phyloP scores from a whole-genome alignment of 2,113 vertebrate genomes.

The Hydropotes inermis region DNA sequence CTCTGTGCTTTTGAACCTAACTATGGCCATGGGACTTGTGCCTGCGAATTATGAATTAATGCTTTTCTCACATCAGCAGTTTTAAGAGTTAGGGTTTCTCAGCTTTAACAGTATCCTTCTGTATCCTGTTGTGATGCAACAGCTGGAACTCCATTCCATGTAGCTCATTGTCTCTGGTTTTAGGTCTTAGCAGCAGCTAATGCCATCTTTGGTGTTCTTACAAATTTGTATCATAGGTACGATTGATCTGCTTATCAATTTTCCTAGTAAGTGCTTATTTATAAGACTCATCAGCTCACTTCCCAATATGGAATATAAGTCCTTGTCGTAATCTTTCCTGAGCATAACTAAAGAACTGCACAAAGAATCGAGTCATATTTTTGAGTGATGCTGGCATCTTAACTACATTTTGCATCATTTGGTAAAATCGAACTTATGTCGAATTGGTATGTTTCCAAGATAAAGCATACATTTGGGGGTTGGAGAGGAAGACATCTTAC shows the following conservation, averaged over 20 bases:
- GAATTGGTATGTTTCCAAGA: background rate
- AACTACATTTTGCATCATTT: background rate
- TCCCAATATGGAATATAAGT: background rate
- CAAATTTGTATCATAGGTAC: background rate
- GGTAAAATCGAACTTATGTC: background rate
- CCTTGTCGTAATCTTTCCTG: background rate
- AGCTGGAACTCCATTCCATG: too few species aligned
- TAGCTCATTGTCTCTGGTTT: background rate
- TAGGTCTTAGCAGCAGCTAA: background rate
- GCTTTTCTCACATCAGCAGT: background rate
- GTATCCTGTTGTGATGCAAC: fast-evolving
- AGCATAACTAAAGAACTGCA: background rate
- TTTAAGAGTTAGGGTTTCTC: background rate
- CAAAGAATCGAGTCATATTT: background rate
- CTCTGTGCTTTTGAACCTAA: background rate
- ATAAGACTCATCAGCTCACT: background rate
- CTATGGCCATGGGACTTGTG: background rate
- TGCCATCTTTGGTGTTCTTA: background rate
- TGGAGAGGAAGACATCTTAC: background rate
- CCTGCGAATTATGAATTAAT: background rate
- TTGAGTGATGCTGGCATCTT: background rate
- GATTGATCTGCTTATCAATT: background rate
- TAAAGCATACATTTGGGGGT: background rate
- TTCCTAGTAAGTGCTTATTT: background rate
- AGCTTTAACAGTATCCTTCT: background rate